phyloP scores from a whole-genome alignment of 2,888 invertebrate genomes.

The Drosophila vallismaia region DNA sequence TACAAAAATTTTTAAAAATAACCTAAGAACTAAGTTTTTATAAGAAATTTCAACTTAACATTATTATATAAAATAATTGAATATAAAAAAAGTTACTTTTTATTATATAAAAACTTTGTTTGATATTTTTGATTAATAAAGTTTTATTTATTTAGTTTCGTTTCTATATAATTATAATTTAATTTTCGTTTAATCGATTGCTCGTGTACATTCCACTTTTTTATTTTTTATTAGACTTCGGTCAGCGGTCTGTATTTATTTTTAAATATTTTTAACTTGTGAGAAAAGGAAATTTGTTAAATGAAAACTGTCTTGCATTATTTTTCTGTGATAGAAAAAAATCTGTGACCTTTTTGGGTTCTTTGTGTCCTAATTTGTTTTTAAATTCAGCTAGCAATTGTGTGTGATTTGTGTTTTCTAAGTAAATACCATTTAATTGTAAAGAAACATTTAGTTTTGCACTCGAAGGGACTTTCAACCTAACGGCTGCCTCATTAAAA shows the following conservation, averaged over 20 bases:
- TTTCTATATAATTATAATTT: conserved; percentile 67
- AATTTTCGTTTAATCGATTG: conserved; percentile 68
- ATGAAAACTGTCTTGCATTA: conserved; percentile 35
- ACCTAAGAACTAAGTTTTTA: conserved; percentile 2
- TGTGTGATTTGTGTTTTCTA: conserved; percentile 26
- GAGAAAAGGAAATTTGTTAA: conserved; percentile 33
- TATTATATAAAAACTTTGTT: background rate
- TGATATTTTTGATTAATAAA: conserved; percentile 70
- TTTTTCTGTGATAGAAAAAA: conserved; percentile 23
- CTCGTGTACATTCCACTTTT: conserved; percentile 53
- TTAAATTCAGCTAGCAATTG: conserved; percentile 68
- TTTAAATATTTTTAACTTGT: conserved; percentile 27
- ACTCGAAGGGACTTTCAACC: conserved; percentile 41
- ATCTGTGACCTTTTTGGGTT: conserved; percentile 26
- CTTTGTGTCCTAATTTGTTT: conserved; percentile 43
- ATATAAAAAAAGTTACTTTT: conserved; percentile 12
- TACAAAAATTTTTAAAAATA: too few relatives aligned
- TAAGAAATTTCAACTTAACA: background rate
- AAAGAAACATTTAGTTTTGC: conserved; percentile 62
- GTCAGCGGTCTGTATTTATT: conserved; percentile 11
- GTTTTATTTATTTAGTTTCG: conserved; percentile 75
- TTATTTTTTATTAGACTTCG: conserved; percentile 36
- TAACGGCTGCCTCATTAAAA: too few relatives aligned
- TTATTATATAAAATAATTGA: background rate
- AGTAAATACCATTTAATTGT: conserved; percentile 34